phyloP scores from a whole-genome alignment of 35 echinoderm and acorn worm genomes.

The Patiria miniata region DNA sequence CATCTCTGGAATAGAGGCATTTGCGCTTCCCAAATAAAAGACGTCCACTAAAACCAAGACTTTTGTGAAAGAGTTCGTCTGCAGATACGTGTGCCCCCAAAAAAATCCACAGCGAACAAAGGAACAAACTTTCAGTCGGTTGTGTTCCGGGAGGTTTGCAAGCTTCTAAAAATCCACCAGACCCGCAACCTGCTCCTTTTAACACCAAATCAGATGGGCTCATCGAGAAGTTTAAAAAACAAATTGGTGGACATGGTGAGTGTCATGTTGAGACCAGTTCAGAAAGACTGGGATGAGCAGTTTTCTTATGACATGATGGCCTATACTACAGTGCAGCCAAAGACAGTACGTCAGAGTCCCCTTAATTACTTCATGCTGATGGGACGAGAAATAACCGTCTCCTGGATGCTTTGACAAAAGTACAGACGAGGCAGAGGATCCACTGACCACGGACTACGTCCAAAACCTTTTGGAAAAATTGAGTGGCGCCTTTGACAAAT shows the following conservation, averaged over 20 bases:
- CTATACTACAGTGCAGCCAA: neutral
- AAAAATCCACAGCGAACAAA: slow-evolving; percentile 54
- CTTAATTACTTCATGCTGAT: slow-evolving; percentile 38
- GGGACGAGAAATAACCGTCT: slow-evolving; percentile 22
- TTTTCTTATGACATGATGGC: neutral
- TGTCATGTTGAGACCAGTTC: neutral
- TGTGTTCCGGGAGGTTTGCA: slow-evolving; percentile 31
- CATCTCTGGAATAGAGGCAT: slow-evolving; percentile 66
- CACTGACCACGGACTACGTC: neutral
- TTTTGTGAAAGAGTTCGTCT: slow-evolving; percentile 40
- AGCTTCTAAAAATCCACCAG: neutral
- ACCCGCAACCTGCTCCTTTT: slow-evolving; percentile 25
- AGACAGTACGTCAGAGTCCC: slow-evolving; percentile 12
- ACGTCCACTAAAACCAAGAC: slow-evolving; percentile 21
- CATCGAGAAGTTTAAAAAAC: slow-evolving; percentile 10
- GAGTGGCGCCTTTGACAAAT: neutral
- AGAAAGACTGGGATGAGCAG: slow-evolving; percentile 36
- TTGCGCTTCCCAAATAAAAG: slow-evolving; percentile 33
- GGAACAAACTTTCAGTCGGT: slow-evolving; percentile 39
- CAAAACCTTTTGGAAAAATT: neutral
- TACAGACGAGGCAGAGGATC: neutral
- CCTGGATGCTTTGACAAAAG: neutral
- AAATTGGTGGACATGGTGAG: slow-evolving; percentile 6
- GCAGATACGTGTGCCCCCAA: slow-evolving; percentile 35
- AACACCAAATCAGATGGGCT: slow-evolving; percentile 45